These are phyloP conservation scores for Crocallis elinguaria DNA, from an alignment of 2,888 invertebrate species.

Conservation along the genomic window DNA sequence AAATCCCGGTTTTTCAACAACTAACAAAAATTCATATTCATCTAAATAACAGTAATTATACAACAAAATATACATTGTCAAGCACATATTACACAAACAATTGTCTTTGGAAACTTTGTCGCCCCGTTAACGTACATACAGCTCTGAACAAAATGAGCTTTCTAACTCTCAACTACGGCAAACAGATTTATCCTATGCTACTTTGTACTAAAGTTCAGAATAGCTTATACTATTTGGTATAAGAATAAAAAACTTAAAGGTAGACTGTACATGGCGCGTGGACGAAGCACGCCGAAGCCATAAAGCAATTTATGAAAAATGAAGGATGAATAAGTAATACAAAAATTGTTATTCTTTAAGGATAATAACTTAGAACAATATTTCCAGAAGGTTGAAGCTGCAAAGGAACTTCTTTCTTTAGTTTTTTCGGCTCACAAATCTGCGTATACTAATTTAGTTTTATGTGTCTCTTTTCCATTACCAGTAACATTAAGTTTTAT, in stretches of 20 bases:
- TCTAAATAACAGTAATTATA: conserved; percentile 36
- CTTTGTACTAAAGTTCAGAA: not conserved
- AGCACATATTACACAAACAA: conserved; percentile 20
- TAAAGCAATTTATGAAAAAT: conserved; percentile 68
- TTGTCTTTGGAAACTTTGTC: conserved; percentile 26
- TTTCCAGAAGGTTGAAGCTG: conserved; percentile 66
- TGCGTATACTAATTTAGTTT: too few relatives aligned
- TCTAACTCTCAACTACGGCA: not conserved
- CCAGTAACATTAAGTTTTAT: too few relatives aligned
- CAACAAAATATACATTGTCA: conserved; percentile 20
- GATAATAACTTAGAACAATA: conserved; percentile 59
- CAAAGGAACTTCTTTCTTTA: conserved; percentile 48
- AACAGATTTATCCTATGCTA: not conserved
- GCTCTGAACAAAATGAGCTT: conserved; percentile 1
- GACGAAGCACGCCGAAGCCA: conserved; percentile 69
- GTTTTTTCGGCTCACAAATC: conserved; percentile 42
- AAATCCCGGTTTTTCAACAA: conserved; percentile 28
- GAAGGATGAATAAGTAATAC: conserved; percentile 61
- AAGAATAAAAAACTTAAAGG: conserved; percentile 5
- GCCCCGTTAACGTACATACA: conserved; percentile 24
- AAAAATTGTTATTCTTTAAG: conserved; percentile 67
- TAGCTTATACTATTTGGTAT: not conserved
- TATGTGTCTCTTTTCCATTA: too few relatives aligned
- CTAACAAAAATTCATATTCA: conserved; percentile 19
- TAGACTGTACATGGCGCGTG: conserved; percentile 54